A percentile compares a stretch with the other conserved stretches of the same genome.
These are phyloP conservation scores for Rissa tridactyla DNA, from an alignment of 2,113 vertebrate genomes.

Conservation along the genomic window DNA sequence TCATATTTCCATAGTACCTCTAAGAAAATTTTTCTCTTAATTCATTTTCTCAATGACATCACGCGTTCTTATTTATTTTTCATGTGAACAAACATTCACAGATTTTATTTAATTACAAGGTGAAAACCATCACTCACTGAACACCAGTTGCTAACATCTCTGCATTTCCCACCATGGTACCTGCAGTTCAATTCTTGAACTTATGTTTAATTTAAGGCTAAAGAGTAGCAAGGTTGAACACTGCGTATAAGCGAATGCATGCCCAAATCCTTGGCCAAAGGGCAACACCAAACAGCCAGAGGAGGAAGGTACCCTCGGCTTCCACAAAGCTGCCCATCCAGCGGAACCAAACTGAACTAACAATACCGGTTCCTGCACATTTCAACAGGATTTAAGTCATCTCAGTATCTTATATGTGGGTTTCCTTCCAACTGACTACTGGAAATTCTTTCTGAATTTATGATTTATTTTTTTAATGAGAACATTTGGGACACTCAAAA, in stretches of 20 bases:
- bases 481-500: not conserved
- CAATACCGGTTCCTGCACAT: not conserved
- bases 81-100: not conserved
- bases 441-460: not conserved
- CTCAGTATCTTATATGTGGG: not conserved
- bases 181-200: not conserved
- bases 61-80: not conserved
- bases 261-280: not conserved
- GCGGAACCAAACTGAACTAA: not conserved
- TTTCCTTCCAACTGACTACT: not conserved
- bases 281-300: not conserved
- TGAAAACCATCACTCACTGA: not conserved
- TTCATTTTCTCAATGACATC: not conserved
- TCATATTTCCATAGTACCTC: not conserved
- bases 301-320: not conserved
- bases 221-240: not conserved
- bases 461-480: not conserved
- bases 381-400: not conserved
- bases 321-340: not conserved
- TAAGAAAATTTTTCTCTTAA: not conserved
- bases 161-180: not conserved
- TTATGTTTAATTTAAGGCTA: not conserved
- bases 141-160: not conserved
- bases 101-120: not conserved
- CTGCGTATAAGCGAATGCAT: not conserved